phyloP scores from a whole-genome alignment of 2,797 vertebrate genomes.

The Pteropus rufus region DNA sequence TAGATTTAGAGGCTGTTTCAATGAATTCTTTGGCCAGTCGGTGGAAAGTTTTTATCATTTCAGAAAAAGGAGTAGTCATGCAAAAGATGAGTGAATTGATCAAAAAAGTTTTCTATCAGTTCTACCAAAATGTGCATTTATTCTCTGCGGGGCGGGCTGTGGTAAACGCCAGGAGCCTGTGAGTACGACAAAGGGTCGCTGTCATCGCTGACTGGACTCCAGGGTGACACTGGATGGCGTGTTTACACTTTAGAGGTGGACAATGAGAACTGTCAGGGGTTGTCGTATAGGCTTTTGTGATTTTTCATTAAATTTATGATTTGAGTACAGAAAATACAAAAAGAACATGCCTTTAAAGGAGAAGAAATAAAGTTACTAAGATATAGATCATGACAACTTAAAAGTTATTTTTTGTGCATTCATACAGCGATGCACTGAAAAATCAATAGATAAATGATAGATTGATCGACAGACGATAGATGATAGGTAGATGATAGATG shows the following conservation, averaged over 20 bases:
- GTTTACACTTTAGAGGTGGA: neutral
- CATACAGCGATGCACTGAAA: neutral
- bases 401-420: neutral
- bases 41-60: conserved; percentile 20
- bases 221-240: neutral
- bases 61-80: neutral
- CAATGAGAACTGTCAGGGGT: neutral
- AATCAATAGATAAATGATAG: neutral
- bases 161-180: accelerated
- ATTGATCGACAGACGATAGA: neutral
- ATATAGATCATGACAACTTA: neutral
- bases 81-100: neutral
- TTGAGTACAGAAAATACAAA: neutral
- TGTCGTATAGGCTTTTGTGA: neutral
- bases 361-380: neutral
- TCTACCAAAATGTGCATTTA: neutral
- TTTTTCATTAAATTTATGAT: conserved; percentile 16
- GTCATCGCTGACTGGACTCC: neutral
- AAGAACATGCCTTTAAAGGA: neutral
- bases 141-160: neutral
- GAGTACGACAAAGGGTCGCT: neutral
- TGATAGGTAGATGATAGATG: no score
- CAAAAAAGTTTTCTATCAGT: neutral
- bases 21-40: conserved; percentile 48
- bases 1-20: conserved; percentile 14